Conservation (phyloP, 1,140 invertebrate species). For the Batillaria attramentaria region DNA sequence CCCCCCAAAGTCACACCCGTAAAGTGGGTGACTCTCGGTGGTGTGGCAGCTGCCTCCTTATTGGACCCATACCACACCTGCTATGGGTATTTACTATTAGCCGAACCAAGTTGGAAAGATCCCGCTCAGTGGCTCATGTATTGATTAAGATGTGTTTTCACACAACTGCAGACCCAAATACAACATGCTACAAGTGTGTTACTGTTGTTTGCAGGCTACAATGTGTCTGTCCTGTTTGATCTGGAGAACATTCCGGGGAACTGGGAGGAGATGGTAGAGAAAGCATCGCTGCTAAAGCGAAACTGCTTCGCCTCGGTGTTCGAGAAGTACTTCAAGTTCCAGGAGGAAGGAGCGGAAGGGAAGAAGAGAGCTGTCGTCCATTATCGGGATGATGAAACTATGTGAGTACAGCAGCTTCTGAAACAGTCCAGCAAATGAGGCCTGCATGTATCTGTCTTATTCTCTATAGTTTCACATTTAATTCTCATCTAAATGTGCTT, state of each 20-base stretch:
- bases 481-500: not conserved
- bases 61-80: no score
- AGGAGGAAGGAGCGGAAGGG: slow-evolving; percentile 91
- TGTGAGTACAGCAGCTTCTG: slow-evolving; percentile 79
- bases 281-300: slow-evolving; percentile 94
- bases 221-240: slow-evolving; percentile 94
- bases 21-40: no score
- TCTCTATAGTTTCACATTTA: not conserved
- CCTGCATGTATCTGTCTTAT: not conserved
- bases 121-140: no score
- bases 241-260: slow-evolving; percentile 92
- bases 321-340: slow-evolving; percentile 99
- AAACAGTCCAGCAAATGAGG: not conserved
- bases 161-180: not conserved
- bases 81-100: no score
- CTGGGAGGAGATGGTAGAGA: slow-evolving; percentile 90
- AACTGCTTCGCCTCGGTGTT: slow-evolving; percentile 99
- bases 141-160: no score
- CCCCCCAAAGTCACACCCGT: no score
- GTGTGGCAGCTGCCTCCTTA: no score
- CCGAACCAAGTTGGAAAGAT: no score
- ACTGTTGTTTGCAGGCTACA: slow-evolving; percentile 80
- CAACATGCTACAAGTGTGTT: slow-evolving; percentile 1
- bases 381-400: slow-evolving; percentile 98
- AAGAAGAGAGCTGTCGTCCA: slow-evolving; percentile 97